Percentiles rank a stretch among this genome's conserved stretches.
These are phyloP conservation scores for Apogon hyalosoma DNA, from an alignment of 2,797 vertebrate species.

Conservation along the genomic window DNA sequence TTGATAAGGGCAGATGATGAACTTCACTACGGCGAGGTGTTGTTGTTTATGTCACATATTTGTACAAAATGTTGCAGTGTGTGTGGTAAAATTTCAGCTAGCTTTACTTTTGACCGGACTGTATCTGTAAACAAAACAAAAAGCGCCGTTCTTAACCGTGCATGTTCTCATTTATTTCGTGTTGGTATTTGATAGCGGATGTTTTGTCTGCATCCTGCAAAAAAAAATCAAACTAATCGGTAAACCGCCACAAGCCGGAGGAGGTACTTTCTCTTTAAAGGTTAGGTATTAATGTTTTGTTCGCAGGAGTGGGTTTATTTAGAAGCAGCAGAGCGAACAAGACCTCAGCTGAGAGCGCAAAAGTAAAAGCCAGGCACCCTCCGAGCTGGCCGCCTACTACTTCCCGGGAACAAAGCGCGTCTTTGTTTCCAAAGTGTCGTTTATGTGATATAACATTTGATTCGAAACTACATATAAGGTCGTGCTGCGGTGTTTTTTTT, in stretches of 20 bases:
- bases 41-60: slow-evolving; percentile 31
- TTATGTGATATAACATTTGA: background rate
- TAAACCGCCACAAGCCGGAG: background rate
- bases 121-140: slow-evolving; percentile 34
- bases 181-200: background rate
- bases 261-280: slow-evolving; percentile 15
- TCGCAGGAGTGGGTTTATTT: slow-evolving; percentile 34
- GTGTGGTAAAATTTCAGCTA: background rate
- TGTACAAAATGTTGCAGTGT: background rate
- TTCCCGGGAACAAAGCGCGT: fast-evolving
- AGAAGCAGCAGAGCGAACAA: slow-evolving; percentile 37
- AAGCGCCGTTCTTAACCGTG: slow-evolving; percentile 13
- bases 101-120: background rate
- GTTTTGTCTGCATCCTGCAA: background rate
- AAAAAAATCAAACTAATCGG: background rate
- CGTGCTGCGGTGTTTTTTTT: slow-evolving; percentile 51
- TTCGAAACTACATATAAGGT: background rate
- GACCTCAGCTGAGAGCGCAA: slow-evolving; percentile 46
- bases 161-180: slow-evolving; percentile 12
- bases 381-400: background rate
- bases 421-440: fast-evolving
- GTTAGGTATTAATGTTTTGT: slow-evolving; percentile 41
- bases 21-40: slow-evolving; percentile 32
- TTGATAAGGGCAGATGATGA: slow-evolving; percentile 40
- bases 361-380: slow-evolving; percentile 25